Percentiles rank a stretch among this genome's conserved stretches.
phyloP scores from a whole-genome alignment of 2,797 vertebrate genomes.

The Sebastes glaucus region DNA sequence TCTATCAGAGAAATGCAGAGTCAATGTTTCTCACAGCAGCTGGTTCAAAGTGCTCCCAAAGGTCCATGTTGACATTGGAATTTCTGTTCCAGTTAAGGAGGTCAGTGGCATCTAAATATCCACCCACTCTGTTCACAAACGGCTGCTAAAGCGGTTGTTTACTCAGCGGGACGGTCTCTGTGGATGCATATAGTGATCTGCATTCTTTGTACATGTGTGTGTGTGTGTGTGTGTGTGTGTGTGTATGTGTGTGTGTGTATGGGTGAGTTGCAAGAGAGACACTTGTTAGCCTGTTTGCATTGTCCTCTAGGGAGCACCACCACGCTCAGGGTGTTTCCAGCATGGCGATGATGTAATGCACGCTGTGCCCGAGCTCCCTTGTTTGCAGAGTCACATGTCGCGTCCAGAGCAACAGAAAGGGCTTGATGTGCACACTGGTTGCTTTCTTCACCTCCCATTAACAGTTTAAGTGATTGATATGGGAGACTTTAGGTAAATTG shows the following conservation, averaged over 20 bases:
- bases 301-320: constrained; percentile 72
- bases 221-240: not conserved
- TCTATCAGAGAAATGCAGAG: constrained; percentile 37
- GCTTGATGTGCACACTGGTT: constrained; percentile 29
- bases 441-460: constrained; percentile 33
- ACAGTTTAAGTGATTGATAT: not conserved
- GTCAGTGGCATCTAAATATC: constrained; percentile 65
- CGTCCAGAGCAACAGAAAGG: constrained; percentile 28
- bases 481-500: not conserved
- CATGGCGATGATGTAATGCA: constrained; percentile 79
- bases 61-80: constrained; percentile 51
- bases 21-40: constrained; percentile 48
- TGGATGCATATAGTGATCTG: constrained; percentile 20
- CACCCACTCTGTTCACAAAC: constrained; percentile 68
- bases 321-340: constrained; percentile 76
- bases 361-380: constrained; percentile 69
- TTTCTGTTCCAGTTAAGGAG: constrained; percentile 43
- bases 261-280: constrained; percentile 27
- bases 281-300: constrained; percentile 68
- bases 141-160: constrained; percentile 51
- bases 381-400: constrained; percentile 81
- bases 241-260: not conserved
- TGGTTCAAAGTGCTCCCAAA: constrained; percentile 32
- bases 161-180: constrained; percentile 39
- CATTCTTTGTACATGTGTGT: constrained; percentile 7